phyloP scores from a whole-genome alignment of 1,140 invertebrate genomes.

The Solenopsis fugax region DNA sequence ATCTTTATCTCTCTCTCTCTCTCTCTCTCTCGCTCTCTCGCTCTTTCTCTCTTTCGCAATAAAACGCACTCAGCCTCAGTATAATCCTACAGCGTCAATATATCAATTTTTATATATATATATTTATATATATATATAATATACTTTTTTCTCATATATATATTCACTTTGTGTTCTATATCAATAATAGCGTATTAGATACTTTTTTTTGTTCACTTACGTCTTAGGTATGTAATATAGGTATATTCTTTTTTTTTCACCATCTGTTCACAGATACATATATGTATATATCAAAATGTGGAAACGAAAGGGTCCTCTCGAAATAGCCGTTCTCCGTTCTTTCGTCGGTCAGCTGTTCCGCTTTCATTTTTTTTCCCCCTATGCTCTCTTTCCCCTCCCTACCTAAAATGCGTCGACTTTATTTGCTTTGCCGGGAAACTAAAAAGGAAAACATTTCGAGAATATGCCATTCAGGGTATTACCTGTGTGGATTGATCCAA shows the following conservation, averaged over 20 bases:
- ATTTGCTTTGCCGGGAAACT: slow-evolving; percentile 67
- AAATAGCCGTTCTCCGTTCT: slow-evolving; percentile 78
- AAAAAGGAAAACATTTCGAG: slow-evolving; percentile 73
- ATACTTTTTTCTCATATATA: slow-evolving; percentile 82
- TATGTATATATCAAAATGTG: slow-evolving; percentile 83
- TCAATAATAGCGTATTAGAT: slow-evolving; percentile 86
- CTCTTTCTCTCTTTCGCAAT: slow-evolving; percentile 53
- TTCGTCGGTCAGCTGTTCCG: slow-evolving; percentile 60
- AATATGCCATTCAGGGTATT: slow-evolving; percentile 87
- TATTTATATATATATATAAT: slow-evolving; percentile 81
- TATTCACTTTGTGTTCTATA: slow-evolving; percentile 85
- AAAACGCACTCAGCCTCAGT: slow-evolving; percentile 82
- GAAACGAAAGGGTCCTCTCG: slow-evolving; percentile 82
- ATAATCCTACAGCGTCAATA: slow-evolving; percentile 80
- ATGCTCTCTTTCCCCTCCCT: slow-evolving; percentile 66
- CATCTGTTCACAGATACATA: slow-evolving; percentile 81
- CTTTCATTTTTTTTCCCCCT: slow-evolving; percentile 32
- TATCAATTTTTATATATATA: slow-evolving; percentile 82
- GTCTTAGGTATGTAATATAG: slow-evolving; percentile 86
- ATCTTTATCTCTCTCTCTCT: slow-evolving; percentile 28
- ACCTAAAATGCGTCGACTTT: slow-evolving; percentile 63
- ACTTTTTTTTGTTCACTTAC: slow-evolving; percentile 85
- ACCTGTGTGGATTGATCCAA: slow-evolving; percentile 86
- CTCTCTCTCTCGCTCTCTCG: slow-evolving; percentile 1
- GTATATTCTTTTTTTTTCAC: slow-evolving; percentile 74